Percentiles rank a stretch among this genome's conserved stretches.
Evolutionary conservation across 1,140 invertebrate species (phyloP).

Genomic region (Diachasmimorpha longicaudata): DNA sequence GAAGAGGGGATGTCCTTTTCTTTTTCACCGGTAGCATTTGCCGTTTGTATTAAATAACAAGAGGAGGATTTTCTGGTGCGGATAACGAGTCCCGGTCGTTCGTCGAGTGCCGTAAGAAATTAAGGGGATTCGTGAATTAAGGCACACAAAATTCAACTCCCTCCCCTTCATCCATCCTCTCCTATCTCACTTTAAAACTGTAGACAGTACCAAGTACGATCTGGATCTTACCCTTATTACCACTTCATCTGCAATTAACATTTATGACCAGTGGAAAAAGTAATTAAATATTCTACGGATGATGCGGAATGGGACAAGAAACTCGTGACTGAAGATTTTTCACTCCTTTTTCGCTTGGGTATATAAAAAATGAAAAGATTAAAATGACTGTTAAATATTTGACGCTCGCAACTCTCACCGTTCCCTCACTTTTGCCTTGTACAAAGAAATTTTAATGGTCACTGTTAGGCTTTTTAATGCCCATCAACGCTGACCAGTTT

Average conservation of each 20-base stretch:
- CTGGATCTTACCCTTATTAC: slow-evolving; percentile 52
- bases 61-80: background rate
- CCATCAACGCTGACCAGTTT: slow-evolving; percentile 40
- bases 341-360: background rate
- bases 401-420: background rate
- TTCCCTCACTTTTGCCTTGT: background rate
- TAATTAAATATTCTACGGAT: slow-evolving; percentile 61
- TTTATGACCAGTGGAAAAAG: slow-evolving; percentile 63
- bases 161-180: background rate
- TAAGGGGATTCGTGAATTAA: slow-evolving; percentile 29
- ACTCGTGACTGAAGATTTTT: background rate
- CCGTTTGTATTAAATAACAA: slow-evolving; percentile 9
- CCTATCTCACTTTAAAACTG: background rate
- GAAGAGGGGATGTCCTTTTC: background rate
- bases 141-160: slow-evolving; percentile 12
- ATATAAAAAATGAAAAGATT: background rate
- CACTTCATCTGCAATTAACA: slow-evolving; percentile 65
- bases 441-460: slow-evolving; percentile 48
- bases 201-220: background rate
- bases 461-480: slow-evolving; percentile 38
- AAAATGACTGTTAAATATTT: slow-evolving; percentile 7
- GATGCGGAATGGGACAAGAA: slow-evolving; percentile 26
- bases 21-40: background rate
- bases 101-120: slow-evolving; percentile 22
- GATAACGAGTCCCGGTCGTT: slow-evolving; percentile 15